Evolutionary conservation across 2,888 invertebrate species (phyloP).

Genomic region (Zelleria hepariella): DNA sequence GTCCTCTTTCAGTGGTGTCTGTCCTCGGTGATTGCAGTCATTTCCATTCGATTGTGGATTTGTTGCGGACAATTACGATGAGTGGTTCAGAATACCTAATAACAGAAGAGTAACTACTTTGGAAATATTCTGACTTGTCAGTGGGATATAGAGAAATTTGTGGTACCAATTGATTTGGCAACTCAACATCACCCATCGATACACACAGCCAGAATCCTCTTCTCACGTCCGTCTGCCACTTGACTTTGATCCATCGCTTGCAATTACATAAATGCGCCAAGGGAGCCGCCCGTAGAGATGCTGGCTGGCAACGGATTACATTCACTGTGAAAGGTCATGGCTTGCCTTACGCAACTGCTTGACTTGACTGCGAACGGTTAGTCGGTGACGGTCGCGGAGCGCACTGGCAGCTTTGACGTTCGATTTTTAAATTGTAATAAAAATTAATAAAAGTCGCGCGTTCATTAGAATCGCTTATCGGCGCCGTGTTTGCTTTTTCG

Average conservation of each 20-base stretch:
- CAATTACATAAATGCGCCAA: not conserved
- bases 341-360: conserved; percentile 10
- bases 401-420: not conserved
- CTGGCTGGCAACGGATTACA: not conserved
- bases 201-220: too few species aligned
- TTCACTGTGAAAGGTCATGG: conserved; percentile 9
- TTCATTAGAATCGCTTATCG: not conserved
- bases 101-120: too few species aligned
- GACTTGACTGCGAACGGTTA: conserved; percentile 16
- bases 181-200: too few species aligned
- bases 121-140: too few species aligned
- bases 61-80: not conserved
- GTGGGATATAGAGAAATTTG: too few species aligned
- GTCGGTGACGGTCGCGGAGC: conserved; percentile 24
- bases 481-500: not conserved
- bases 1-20: not conserved
- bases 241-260: not conserved
- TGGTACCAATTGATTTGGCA: too few species aligned
- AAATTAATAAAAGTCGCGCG: not conserved
- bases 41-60: not conserved
- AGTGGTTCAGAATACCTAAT: too few species aligned
- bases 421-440: not conserved
- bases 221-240: not conserved
- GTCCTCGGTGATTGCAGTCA: not conserved
- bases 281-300: not conserved